These are phyloP conservation scores for Malacoraja senta DNA, from an alignment of 2,797 vertebrate species.

Conservation along the genomic window DNA sequence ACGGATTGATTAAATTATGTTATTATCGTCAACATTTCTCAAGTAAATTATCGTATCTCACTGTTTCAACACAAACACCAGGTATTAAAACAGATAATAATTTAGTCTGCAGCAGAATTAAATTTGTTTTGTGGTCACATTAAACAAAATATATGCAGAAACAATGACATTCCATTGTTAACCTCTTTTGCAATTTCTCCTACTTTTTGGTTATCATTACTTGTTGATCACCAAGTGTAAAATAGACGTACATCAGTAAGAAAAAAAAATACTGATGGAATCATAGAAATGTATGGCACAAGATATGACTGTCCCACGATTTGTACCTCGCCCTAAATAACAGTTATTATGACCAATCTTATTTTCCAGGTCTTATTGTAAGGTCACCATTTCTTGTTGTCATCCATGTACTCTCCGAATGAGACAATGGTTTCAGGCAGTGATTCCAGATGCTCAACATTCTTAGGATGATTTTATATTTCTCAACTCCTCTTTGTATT, in stretches of 20 bases:
- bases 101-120: background rate
- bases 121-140: background rate
- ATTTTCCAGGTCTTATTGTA: too few relatives aligned
- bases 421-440: too few relatives aligned
- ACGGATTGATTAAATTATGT: background rate
- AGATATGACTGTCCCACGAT: too few relatives aligned
- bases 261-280: background rate
- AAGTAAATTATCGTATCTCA: background rate
- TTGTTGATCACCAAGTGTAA: background rate
- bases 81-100: background rate
- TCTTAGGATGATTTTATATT: too few relatives aligned
- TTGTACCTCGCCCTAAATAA: too few relatives aligned
- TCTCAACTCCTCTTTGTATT: too few relatives aligned
- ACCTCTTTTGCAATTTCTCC: background rate
- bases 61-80: background rate
- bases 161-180: background rate
- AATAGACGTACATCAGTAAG: background rate
- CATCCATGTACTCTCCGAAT: too few relatives aligned
- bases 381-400: too few relatives aligned
- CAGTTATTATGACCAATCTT: too few relatives aligned
- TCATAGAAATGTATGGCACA: background rate
- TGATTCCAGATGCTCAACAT: too few relatives aligned
- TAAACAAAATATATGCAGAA: background rate
- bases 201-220: too few relatives aligned
- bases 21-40: background rate